Conservation (phyloP, 2,888 invertebrate genomes). For the Epinotia demarniana region DNA sequence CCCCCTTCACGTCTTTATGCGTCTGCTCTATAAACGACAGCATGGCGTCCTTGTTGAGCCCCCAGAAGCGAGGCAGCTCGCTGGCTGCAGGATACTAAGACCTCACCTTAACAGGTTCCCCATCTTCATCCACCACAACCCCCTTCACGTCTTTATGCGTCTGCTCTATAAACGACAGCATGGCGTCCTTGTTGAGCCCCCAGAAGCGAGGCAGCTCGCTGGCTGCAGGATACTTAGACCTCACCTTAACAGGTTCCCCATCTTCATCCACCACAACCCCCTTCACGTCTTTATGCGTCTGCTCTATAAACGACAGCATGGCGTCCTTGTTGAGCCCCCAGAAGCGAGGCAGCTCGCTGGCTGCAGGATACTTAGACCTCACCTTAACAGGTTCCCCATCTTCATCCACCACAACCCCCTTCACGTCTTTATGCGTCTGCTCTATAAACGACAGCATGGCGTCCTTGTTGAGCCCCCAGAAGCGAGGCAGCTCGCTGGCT, state of each 20-base stretch:
- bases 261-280: conserved; percentile 87
- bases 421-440: too few relatives aligned
- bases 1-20: conserved; percentile 87
- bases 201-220: conserved; percentile 90
- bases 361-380: conserved; percentile 96
- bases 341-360: conserved; percentile 87
- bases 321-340: conserved; percentile 96
- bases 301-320: conserved; percentile 93
- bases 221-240: conserved; percentile 91
- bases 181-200: conserved; percentile 93
- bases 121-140: conserved; percentile 86
- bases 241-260: conserved; percentile 85
- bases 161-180: conserved; percentile 94
- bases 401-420: too few relatives aligned
- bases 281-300: conserved; percentile 87
- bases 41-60: conserved; percentile 92
- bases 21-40: conserved; percentile 93
- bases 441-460: too few relatives aligned
- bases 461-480: too few relatives aligned
- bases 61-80: conserved; percentile 92
- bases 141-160: conserved; percentile 88
- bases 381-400: too few relatives aligned
- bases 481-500: conserved; percentile 87
- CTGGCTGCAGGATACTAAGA: conserved; percentile 87
- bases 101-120: conserved; percentile 85